Base-by-base conservation (phyloP, 2,797 vertebrate species). In the Chromobotia macracanthus region DNA sequence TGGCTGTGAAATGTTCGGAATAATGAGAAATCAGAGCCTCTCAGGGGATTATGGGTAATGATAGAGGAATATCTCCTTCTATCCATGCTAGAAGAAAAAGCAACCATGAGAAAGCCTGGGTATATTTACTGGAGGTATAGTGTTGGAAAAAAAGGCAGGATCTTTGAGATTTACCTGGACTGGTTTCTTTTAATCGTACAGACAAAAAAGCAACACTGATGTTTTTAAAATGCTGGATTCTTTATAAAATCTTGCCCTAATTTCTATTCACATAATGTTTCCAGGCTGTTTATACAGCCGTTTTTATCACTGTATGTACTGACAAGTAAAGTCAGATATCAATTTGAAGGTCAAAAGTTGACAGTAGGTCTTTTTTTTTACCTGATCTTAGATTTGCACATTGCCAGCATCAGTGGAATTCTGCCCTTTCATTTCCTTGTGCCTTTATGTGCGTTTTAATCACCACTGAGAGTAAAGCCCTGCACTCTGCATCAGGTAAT, bases 1-100 rank as follows among this genome's bases (percentile, higher is more conserved):
- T 88, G 83, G 85, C 83, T 66, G 79, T 70, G 85, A 85, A 81
- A 87, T 81, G 86, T 84, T 84, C 53, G 64, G 80, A 85, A 86
- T 73, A 77, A 87, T 83, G 82, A 86, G 83, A 85, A 44, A 73
- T 84, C 80, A 78, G 73, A 88, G 79, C 80, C 86, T 85, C 68
- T 63, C 80, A 84, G 74, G 86, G 48, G 51, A 80, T 69, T 28
- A 71, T 55, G 63, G 50, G 63, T 60, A 67, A 68, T 74, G 75
- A 78, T 48, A 77, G 75, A 73, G 3, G 41, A 67, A 72, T 25
- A 44, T 71, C 53, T 72, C 61, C 68, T 66, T 23, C 74, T 16
- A 38, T 72, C 19, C 75, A 51, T 64, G 55, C 7, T 8, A 41
- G 28, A 9, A 41, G 9, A 7, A 9, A 41, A 10, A 44, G 41